Evolutionary conservation across 2,113 vertebrate genomes (phyloP).

Genomic region (Caranx melampygus): DNA sequence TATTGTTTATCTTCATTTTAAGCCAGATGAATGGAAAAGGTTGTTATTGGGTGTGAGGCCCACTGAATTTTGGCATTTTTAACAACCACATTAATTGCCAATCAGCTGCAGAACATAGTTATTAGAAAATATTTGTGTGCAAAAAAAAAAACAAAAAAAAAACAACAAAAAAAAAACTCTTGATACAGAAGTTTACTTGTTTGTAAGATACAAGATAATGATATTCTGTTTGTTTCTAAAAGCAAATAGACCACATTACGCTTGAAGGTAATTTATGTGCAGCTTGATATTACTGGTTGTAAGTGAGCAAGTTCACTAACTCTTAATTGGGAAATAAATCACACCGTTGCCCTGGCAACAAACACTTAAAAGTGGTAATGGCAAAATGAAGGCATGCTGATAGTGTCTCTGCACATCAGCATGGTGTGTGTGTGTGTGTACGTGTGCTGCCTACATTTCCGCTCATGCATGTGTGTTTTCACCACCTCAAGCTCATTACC

Average conservation of each 20-base stretch:
- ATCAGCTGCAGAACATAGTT: constrained; percentile 49
- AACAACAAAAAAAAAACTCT: constrained; percentile 31
- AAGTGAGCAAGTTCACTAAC: constrained; percentile 66
- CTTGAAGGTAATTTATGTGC: constrained; percentile 71
- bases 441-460: constrained; percentile 22
- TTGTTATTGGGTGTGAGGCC: constrained; percentile 61
- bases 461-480: constrained; percentile 54
- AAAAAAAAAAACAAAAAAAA: constrained; percentile 47
- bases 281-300: constrained; percentile 56
- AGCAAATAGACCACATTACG: constrained; percentile 42
- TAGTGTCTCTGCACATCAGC: constrained; percentile 33
- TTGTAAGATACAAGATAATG: constrained; percentile 10
- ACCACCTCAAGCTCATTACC: constrained; percentile 66
- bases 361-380: constrained; percentile 59
- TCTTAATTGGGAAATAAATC: constrained; percentile 80
- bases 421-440: constrained; percentile 14
- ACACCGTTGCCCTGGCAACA: constrained; percentile 67
- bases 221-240: constrained; percentile 50
- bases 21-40: constrained; percentile 59
- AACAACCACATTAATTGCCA: constrained; percentile 65
- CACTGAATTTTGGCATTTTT: constrained; percentile 54
- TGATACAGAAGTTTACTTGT: constrained; percentile 38
- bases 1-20: constrained; percentile 77
- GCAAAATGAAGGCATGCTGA: constrained; percentile 57
- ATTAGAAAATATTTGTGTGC: constrained; percentile 55